Percentiles rank a stretch among this genome's conserved stretches.
Conservation (phyloP, 2,888 invertebrate genomes). For the Mycalesis mineus region DNA sequence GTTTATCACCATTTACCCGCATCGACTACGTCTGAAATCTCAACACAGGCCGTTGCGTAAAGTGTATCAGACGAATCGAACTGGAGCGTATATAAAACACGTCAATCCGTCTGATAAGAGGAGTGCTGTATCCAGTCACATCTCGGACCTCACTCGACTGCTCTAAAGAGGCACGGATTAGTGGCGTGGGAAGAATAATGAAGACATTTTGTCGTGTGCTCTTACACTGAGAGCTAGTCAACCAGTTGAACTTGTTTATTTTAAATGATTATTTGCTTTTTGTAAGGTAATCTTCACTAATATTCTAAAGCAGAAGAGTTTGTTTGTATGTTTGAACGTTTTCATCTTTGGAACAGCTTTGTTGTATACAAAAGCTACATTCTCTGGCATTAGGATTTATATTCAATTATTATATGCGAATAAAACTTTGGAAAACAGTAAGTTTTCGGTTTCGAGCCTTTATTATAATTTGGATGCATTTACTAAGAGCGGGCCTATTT, state of each 20-base stretch:
- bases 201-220: constrained; percentile 58
- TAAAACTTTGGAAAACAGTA: too few relatives aligned
- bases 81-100: constrained; percentile 27
- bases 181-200: constrained; percentile 62
- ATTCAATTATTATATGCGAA: too few relatives aligned
- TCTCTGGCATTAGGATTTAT: too few relatives aligned
- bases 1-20: not conserved
- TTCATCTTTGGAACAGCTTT: too few relatives aligned
- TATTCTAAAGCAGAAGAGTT: too few relatives aligned
- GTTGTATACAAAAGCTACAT: too few relatives aligned
- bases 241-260: not conserved
- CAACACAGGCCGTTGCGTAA: constrained; percentile 20
- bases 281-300: too few relatives aligned
- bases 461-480: too few relatives aligned
- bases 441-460: too few relatives aligned
- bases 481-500: too few relatives aligned
- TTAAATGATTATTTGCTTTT: too few relatives aligned
- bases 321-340: too few relatives aligned
- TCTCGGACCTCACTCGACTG: constrained; percentile 27
- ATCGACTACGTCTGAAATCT: constrained; percentile 15
- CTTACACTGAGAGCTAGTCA: constrained; percentile 19
- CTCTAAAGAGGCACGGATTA: constrained; percentile 28
- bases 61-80: constrained; percentile 21
- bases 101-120: constrained; percentile 25
- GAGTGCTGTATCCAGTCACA: constrained; percentile 25